Base-by-base conservation (phyloP, 1,140 invertebrate genomes). In the Dolichoris vasculosae region DNA sequence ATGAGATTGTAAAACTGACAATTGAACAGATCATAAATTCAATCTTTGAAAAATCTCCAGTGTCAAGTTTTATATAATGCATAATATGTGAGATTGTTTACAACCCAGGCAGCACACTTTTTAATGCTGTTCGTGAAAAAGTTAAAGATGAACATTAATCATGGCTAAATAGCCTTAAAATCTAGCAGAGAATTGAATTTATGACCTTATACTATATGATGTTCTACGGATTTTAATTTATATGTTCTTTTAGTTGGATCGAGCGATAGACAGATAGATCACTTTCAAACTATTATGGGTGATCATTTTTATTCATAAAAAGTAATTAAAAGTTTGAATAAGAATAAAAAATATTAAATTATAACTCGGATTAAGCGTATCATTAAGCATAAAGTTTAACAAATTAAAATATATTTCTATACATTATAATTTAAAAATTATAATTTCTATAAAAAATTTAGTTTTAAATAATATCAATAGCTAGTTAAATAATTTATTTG, bases 1-100 rank as follows among this genome's bases (percentile, higher is more conserved):
- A 76, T 73, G 86, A 86, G 84, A 84, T 84, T 87, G 79, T 82
- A 83, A 76, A 86, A 63, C 48, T 46, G 64, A 83, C 82, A 55
- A 79, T 82, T 67, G 76, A 84, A 55, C 55, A 67, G 73, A 59
- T 71, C 73, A 78, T 35, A 85, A 87, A 48, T 77, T 78, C 76
- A 55, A 79, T 32, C 20, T 38, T 15, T 40, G 8, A 76, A 38
- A 59, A 73, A 15, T 32, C 55, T 55, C 0, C 43, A 78, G 46
- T 78, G 64, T 55, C 1, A 48, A 73, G 71, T 73, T 20, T 67
- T 32, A 17, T 48, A 69, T 79, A 69, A 26, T 23, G 59, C 67
- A 86, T 64, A 81, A 82, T 59, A 83, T 83, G 81, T 6, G 35
- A 78, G 51, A 71, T 80, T 75, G 40, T 48, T 84, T 84, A 82